A percentile compares a stretch with the other conserved stretches of the same genome.
Evolutionary conservation across 2,797 vertebrate genomes (phyloP).

Genomic region (Leontopithecus rosalia): DNA sequence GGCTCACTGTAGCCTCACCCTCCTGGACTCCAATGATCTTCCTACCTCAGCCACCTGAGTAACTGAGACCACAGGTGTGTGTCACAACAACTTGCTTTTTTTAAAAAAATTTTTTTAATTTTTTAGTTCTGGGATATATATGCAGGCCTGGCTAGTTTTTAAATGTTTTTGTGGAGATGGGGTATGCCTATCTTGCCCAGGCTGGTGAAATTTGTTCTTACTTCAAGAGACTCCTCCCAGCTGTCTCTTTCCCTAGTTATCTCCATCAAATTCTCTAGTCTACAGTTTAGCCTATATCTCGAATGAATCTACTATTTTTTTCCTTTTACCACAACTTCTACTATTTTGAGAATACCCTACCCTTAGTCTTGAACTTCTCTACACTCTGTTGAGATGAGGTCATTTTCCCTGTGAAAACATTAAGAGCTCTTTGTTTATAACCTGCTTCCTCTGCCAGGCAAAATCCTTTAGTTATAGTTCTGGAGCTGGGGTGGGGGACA

Average conservation of each 20-base stretch:
- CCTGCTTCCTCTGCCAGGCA: neutral
- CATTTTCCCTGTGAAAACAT: neutral
- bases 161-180: no score
- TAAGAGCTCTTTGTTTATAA: neutral
- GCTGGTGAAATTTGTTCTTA: constrained; percentile 7
- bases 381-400: neutral
- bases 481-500: neutral
- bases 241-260: neutral
- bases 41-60: no score
- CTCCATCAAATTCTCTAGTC: neutral
- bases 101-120: no score
- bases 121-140: no score
- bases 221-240: neutral
- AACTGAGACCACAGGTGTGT: no score
- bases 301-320: neutral
- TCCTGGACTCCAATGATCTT: no score
- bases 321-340: neutral
- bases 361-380: neutral
- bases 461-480: neutral
- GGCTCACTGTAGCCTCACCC: no score
- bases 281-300: neutral
- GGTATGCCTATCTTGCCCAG: no score
- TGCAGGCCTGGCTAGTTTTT: no score
- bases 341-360: neutral
- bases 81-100: no score